Percentiles rank a stretch among this genome's conserved stretches.
These are phyloP conservation scores for Eupithecia subfuscata DNA, from an alignment of 2,888 invertebrate species.

Conservation along the genomic window DNA sequence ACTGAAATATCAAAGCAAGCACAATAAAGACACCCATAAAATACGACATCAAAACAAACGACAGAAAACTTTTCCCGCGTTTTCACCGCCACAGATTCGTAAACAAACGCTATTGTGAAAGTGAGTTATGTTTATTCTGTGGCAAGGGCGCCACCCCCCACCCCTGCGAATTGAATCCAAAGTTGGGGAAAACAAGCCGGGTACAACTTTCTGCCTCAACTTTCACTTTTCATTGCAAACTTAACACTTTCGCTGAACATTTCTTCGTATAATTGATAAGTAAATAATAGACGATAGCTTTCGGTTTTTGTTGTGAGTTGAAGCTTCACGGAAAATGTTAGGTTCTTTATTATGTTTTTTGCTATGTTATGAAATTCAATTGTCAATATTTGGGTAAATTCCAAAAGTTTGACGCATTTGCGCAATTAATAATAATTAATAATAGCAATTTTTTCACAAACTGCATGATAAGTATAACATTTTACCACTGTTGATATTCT, in stretches of 20 bases:
- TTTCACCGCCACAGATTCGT: constrained; percentile 52
- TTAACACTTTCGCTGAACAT: constrained; percentile 73
- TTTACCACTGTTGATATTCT: too few species aligned
- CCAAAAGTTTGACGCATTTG: too few species aligned
- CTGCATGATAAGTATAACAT: too few species aligned
- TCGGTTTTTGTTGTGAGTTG: background rate
- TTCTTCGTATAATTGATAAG: constrained; percentile 42
- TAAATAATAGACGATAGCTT: background rate
- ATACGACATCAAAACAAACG: constrained; percentile 22
- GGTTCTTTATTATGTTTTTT: too few species aligned
- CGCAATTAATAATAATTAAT: too few species aligned
- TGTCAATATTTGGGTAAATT: too few species aligned
- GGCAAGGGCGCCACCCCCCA: constrained; percentile 50
- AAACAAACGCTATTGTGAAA: constrained; percentile 56
- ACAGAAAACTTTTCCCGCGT: constrained; percentile 50
- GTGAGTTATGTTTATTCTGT: constrained; percentile 25
- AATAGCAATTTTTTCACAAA: too few species aligned
- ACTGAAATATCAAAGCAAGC: background rate
- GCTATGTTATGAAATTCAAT: too few species aligned
- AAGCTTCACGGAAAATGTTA: too few species aligned
- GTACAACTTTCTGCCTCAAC: constrained; percentile 69
- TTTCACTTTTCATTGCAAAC: constrained; percentile 75
- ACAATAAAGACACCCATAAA: background rate
- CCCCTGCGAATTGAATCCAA: constrained; percentile 74
- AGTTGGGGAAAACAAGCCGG: constrained; percentile 78